These are phyloP conservation scores for Plagodis pulveraria DNA, from an alignment of 2,888 invertebrate species.

Conservation along the genomic window DNA sequence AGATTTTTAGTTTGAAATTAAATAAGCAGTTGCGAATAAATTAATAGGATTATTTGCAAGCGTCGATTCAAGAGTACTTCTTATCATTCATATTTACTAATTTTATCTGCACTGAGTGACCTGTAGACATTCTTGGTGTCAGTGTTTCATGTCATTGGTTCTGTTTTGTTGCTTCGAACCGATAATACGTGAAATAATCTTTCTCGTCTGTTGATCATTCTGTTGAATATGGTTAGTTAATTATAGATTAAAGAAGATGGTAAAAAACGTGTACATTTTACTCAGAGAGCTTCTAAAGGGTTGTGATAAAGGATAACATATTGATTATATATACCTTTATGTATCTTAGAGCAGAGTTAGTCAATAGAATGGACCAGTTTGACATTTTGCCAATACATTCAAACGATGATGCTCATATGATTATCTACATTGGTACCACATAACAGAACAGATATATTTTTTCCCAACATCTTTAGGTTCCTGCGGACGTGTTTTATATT, in stretches of 20 bases:
- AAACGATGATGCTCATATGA: conserved; percentile 9
- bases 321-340: neutral
- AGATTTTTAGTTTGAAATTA: neutral
- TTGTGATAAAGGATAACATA: neutral
- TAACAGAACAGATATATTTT: too few relatives aligned
- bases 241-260: neutral
- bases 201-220: conserved; percentile 19
- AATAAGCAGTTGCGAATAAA: conserved; percentile 32
- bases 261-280: neutral
- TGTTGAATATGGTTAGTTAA: conserved; percentile 2
- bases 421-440: too few relatives aligned
- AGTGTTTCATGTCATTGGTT: conserved; percentile 59
- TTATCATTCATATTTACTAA: conserved; percentile 60
- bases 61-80: conserved; percentile 51
- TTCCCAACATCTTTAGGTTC: too few relatives aligned
- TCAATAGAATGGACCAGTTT: conserved; percentile 26
- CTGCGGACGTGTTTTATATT: too few relatives aligned
- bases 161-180: conserved; percentile 49
- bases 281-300: neutral
- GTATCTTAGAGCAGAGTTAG: conserved; percentile 3
- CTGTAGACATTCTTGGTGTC: conserved; percentile 63
- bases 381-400: conserved; percentile 21
- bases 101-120: conserved; percentile 63
- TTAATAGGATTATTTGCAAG: conserved; percentile 49
- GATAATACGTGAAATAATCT: conserved; percentile 39